Evolutionary conservation across 2,888 invertebrate genomes (phyloP), one percentile per base, ranked within the genome.

Genomic region (Latrodectus hesperus): DNA sequence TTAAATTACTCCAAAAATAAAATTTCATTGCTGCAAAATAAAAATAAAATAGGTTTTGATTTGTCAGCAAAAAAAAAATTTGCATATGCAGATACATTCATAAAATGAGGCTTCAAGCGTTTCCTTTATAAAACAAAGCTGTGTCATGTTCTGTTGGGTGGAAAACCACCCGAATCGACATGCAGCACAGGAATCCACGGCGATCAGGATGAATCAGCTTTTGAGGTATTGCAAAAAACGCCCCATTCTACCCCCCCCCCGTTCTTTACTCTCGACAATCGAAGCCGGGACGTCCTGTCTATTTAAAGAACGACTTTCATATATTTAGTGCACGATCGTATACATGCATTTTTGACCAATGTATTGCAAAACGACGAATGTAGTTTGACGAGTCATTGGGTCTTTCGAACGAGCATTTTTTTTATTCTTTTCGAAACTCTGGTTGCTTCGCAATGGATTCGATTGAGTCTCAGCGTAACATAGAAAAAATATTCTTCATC

Each of bases 311-410:
- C 6, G 68, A 51, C 14, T 12, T 51, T 49, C 71, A 71, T 10
- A 49, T n/a, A 71, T 49, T 22, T 14, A 17, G 68, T 9, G 14
- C 16, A 78, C 53, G n/a, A 60, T 12, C 12, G 6, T 60, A 16
- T 12, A 5, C 12, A 16, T 9, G n/a, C 60, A 6, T 16, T 60
- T n/a, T 16, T 4, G n/a, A 60, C 14, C 60, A 12, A 60, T 60
- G 38, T 38, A 38, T 60, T 60, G 14, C 12, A 64, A 64, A 60
- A 64, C 64, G 65, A 53, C 53, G 73, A 73, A 74, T 76, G 83
- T 76, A 83, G 76, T 83, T 83, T 75, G 82, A 70, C 82, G 70
- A 83, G 82, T 83, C 82, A 83, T 64, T 83, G 82, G 82, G 75
- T 83, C 82, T 83, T 75, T 83, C 51, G 82, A 75, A 60, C 82